Conservation (phyloP, 2,113 vertebrate species). For the Taxidea taxus region DNA sequence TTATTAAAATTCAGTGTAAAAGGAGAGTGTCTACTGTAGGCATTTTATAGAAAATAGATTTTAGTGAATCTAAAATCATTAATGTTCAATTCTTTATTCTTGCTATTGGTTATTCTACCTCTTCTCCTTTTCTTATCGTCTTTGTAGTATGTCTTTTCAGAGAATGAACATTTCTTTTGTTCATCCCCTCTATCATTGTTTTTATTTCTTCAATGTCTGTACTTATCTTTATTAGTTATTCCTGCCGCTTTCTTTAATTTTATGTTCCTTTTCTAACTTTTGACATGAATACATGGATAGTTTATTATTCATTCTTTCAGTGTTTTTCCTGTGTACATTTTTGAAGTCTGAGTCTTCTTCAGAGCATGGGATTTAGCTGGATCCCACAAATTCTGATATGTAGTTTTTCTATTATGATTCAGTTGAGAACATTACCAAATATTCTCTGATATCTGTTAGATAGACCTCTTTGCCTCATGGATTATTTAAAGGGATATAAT, state of each 20-base stretch:
- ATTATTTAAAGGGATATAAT: not conserved
- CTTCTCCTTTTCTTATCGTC: not conserved
- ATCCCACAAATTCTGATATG: not conserved
- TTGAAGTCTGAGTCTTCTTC: not conserved
- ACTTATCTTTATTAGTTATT: not conserved
- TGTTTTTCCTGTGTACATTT: not conserved
- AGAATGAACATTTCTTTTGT: not conserved
- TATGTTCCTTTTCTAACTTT: not conserved
- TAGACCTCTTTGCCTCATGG: not conserved
- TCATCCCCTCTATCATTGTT: not conserved
- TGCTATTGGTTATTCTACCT: not conserved
- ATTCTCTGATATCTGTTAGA: not conserved
- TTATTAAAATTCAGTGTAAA: not conserved
- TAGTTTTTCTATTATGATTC: not conserved
- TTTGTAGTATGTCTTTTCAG: not conserved
- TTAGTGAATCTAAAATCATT: not conserved
- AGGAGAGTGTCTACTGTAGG: not conserved
- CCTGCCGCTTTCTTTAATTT: not conserved
- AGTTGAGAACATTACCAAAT: not conserved
- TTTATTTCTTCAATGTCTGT: not conserved
- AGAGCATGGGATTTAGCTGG: not conserved
- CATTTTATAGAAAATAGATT: not conserved
- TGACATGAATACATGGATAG: not conserved
- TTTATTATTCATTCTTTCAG: not conserved
- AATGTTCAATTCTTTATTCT: not conserved